phyloP scores from a whole-genome alignment of 2,797 vertebrate genomes.

The Streptopelia turtur region DNA sequence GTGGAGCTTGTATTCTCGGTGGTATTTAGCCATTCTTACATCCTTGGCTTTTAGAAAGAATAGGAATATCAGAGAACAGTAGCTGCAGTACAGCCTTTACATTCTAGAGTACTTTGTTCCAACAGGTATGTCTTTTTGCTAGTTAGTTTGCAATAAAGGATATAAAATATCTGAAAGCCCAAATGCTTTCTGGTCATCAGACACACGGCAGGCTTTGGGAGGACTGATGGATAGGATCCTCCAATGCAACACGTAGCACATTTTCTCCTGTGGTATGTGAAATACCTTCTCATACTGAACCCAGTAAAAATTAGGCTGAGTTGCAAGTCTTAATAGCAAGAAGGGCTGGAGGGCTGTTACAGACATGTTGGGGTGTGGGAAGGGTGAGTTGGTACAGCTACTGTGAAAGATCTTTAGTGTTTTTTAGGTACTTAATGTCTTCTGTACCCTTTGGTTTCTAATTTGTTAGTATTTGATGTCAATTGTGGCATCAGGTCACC shows the following conservation, averaged over 20 bases:
- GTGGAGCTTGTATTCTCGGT: neutral
- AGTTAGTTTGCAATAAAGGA: neutral
- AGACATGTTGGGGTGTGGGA: neutral
- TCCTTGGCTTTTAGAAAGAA: neutral
- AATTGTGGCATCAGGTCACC: neutral
- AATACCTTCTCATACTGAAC: neutral
- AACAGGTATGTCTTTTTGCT: neutral
- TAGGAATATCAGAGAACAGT: neutral
- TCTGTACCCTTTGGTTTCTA: neutral
- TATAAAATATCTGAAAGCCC: neutral
- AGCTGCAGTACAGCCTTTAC: neutral
- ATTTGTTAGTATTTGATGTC: neutral
- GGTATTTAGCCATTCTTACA: neutral
- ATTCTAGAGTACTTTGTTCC: neutral
- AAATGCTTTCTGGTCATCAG: neutral
- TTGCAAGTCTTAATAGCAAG: neutral
- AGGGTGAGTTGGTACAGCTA: neutral
- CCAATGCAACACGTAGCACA: rapidly evolving
- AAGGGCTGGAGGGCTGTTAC: neutral
- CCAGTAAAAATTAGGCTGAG: neutral
- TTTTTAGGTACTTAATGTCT: neutral
- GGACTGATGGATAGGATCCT: neutral
- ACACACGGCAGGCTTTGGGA: neutral
- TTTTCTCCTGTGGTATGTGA: neutral
- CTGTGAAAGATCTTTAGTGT: neutral